Evolutionary conservation across 2,797 vertebrate species (phyloP), one percentile per base, ranked within the genome.

Genomic region (Hipposideros larvatus): DNA sequence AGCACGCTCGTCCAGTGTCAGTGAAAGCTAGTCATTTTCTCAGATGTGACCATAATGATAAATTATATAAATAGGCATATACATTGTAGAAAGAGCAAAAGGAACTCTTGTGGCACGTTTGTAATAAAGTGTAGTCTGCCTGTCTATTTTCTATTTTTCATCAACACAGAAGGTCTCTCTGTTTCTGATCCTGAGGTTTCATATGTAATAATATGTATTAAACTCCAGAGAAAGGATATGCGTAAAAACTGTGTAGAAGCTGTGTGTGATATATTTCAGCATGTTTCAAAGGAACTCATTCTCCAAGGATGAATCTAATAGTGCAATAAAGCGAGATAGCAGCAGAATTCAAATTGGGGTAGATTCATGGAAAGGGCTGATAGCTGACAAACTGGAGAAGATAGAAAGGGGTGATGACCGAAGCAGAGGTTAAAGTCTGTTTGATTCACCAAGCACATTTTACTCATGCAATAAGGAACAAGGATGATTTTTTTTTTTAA

Each of bases 221-320:
- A 73, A 41, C 61, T 83, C 34, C 65, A 70, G 85, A n/a, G 51
- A 78, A 90, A 66, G 51, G 79, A 48, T 46, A 63, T n/a, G 24
- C 77, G 16, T 51, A n/a, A 70, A 93, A 87, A 57, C 53, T 8
- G 31, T 37, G 3, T 22, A 61, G 66, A 77, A 34, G 2, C 37
- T 11, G 0, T 7, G 3, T 28, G 4, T 11, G 55, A 9, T 34
- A 22, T 21, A 61, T 77, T 84, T n/a, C 51, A 84, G 28, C 59
- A 86, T 28, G 24, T 88, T 85, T 63, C 68, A 48, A 55, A 92
- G 83, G 85, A 79, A 84, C 37, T 31, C 26, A 28, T 41, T 93
- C 74, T 71, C 34, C n/a, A 46, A 34, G 18, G 14, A 61, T 80
- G 53, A 66, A 57, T 82, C 37, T 55, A 73, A 55, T 61, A 5